Evolutionary conservation across 2,888 invertebrate genomes (phyloP), one percentile per base, ranked within the genome.

Genomic region (Graphium colonna): DNA sequence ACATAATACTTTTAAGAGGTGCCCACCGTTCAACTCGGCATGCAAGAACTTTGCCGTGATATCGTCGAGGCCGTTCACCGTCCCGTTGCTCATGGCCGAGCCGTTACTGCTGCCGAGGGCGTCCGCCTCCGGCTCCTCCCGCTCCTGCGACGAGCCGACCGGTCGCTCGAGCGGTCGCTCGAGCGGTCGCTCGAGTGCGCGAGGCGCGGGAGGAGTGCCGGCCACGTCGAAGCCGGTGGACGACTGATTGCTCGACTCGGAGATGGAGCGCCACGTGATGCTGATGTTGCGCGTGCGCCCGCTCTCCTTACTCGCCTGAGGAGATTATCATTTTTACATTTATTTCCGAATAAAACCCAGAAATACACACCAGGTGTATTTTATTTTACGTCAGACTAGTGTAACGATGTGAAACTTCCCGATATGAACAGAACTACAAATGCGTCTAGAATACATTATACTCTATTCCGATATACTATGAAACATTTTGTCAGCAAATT

Each of bases 231-330:
- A 78, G 4, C 81, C 82, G 42, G 75, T 79, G 1, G 83, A 85
- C 0, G 86, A 87, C 41, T 86, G 86, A 71, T 89, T 89, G 64
- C 85, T 85, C 2, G 88, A 89, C 55, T 90, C 90, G 0, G 90
- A 90, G 56, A 90, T 75, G 0, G 90, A 90, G 0, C 90, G 76
- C 89, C 90, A 89, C 0, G 88, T 90, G 55, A 90, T 88, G 69
- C 90, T 90, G 51, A 89, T 80, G 68, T 87, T 82, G 1, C 90
- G 72, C 0, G 74, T 73, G 1, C 87, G 71, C 1, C 74, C 75
- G 2, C 75, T 59, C 62, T 83, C 84, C 56, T 80, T 69, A 12
- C 82, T 71, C 1, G 77, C 75, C 87, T 84, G 71, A 2, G 21
- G 16, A 26, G 28, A 40, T 26, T n/a, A n/a, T n/a, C n/a, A n/a